Evolutionary conservation across 30 jellyfish, hydroid and myxozoan genomes (phyloP).

Genomic region (Mastigias papua): DNA sequence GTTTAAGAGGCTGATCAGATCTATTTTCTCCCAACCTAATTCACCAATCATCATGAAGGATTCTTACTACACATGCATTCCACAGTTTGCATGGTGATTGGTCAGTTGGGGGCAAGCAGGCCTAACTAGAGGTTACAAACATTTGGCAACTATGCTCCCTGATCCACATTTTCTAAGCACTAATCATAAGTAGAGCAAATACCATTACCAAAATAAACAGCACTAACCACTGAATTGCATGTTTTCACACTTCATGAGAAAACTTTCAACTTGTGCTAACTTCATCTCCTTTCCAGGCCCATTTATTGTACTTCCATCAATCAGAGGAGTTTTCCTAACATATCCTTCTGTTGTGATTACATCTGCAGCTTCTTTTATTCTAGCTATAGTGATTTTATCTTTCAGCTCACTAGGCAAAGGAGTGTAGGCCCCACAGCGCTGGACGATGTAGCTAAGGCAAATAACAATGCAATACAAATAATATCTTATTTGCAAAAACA

Average conservation of each 20-base stretch:
- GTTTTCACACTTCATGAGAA: slow-evolving; percentile 70
- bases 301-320: slow-evolving; percentile 37
- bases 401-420: slow-evolving; percentile 35
- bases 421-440: slow-evolving; percentile 20
- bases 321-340: slow-evolving; percentile 45
- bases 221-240: slow-evolving; percentile 75
- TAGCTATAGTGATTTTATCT: slow-evolving; percentile 9
- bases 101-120: too few relatives aligned
- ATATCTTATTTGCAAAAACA: too few relatives aligned
- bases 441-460: slow-evolving; percentile 31
- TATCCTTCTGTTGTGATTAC: slow-evolving; percentile 5
- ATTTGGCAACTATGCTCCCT: too few relatives aligned
- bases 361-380: slow-evolving; percentile 23
- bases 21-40: too few relatives aligned
- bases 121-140: too few relatives aligned
- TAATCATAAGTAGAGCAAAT: neutral
- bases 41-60: too few relatives aligned
- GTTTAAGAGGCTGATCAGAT: too few relatives aligned
- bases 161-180: neutral
- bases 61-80: too few relatives aligned
- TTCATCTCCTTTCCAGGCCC: slow-evolving; percentile 2
- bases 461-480: neutral
- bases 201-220: neutral
- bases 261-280: slow-evolving; percentile 9
- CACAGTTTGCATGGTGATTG: too few relatives aligned